These are phyloP conservation scores for Hippocampus zosterae DNA, from an alignment of 2,113 vertebrate genomes.

Conservation along the genomic window DNA sequence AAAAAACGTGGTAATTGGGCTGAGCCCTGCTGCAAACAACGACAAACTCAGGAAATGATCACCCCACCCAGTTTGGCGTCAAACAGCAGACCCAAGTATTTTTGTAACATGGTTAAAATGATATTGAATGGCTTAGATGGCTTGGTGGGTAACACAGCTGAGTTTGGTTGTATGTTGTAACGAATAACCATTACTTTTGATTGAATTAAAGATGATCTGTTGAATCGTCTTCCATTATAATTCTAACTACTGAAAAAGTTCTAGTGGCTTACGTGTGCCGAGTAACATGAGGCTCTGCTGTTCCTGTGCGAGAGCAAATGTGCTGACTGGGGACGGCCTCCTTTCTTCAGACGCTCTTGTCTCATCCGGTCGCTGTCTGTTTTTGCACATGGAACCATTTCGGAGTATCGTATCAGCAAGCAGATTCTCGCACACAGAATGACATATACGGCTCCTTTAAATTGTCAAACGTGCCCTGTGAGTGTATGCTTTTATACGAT, in stretches of 20 bases:
- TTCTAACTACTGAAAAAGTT: neutral
- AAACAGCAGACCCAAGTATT: too few species aligned
- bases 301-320: slow-evolving; percentile 61
- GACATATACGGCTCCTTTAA: neutral
- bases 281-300: slow-evolving; percentile 62
- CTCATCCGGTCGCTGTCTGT: slow-evolving; percentile 87
- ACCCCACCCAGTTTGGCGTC: too few species aligned
- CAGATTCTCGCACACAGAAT: neutral
- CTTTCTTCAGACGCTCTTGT: slow-evolving; percentile 76
- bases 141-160: too few species aligned
- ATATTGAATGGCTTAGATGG: too few species aligned
- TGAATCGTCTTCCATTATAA: too few species aligned
- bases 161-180: too few species aligned
- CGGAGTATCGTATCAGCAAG: neutral
- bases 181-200: too few species aligned
- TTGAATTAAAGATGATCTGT: too few species aligned
- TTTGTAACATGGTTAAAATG: too few species aligned
- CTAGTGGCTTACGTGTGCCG: slow-evolving; percentile 69
- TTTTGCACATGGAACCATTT: slow-evolving; percentile 11
- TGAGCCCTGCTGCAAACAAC: neutral
- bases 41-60: neutral
- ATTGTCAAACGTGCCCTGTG: neutral
- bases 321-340: slow-evolving; percentile 58
- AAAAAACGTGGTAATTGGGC: neutral
- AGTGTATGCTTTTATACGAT: neutral